A percentile compares a stretch with the other conserved stretches of the same genome.
Evolutionary conservation across 2,888 invertebrate species (phyloP).

Genomic region (Hydroisotoma schaefferi): DNA sequence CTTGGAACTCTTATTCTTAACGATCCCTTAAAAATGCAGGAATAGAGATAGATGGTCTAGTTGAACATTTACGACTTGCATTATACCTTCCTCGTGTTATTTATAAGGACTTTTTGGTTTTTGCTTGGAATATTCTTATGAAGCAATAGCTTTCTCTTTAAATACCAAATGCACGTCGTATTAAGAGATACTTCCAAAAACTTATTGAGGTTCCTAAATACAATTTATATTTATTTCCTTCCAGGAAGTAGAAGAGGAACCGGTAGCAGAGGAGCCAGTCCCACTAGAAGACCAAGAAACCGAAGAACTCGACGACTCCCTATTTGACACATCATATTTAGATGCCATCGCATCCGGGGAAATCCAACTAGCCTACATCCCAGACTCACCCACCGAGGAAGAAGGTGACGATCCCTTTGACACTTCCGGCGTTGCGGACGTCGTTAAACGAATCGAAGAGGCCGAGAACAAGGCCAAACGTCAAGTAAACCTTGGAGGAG

Average conservation of each 20-base stretch:
- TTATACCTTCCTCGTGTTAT: no score
- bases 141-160: no score
- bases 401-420: slow-evolving; percentile 69
- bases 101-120: no score
- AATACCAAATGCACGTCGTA: no score
- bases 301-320: slow-evolving; percentile 72
- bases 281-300: slow-evolving; percentile 62
- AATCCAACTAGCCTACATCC: slow-evolving; percentile 77
- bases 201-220: not conserved
- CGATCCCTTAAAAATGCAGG: no score
- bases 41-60: no score
- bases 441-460: slow-evolving; percentile 72
- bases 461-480: slow-evolving; percentile 62
- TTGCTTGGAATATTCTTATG: no score
- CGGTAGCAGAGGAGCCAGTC: slow-evolving; percentile 49
- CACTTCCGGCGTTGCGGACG: slow-evolving; percentile 81
- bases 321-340: slow-evolving; percentile 83
- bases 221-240: no score
- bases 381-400: slow-evolving; percentile 75
- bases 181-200: not conserved
- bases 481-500: slow-evolving; percentile 70
- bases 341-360: slow-evolving; percentile 82
- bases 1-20: no score
- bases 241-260: not conserved
- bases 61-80: no score